Evolutionary conservation across 2,797 vertebrate species (phyloP), one percentile per base, ranked within the genome.

Genomic region (Xerus rutilus): DNA sequence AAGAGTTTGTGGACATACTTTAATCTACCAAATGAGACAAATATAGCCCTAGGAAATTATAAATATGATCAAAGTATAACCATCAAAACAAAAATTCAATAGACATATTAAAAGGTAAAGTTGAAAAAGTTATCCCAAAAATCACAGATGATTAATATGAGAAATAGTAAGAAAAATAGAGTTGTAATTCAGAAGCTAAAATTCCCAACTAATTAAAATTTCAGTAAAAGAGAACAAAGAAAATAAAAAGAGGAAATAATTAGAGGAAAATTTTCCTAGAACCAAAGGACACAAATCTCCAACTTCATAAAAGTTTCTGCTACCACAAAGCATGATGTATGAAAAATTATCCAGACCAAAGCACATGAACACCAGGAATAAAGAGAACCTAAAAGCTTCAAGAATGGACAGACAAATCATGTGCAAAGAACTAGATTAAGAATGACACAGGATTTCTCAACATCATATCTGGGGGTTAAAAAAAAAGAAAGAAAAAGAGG

Each of bases 41-140:
- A 86, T 86, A 73, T 47, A 69, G 15, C 74, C 89, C 10, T 57
- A 91, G 45, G 5, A 64, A 86, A 84, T 62, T 89, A 94, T 43
- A 91, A 83, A 74, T 86, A 65, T 73, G 83, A 81, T 72, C 62
- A 70, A 93, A 94, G 45, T 5, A 85, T 45, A 5, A 67, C 6
- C n/a, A 93, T 88, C n/a, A 93, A 91, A 95, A 86, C 62, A 94
- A 93, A 94, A 91, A 73, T 73, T 89, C 28, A 77, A 52, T 23
- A 69, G 10, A 67, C 73, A 23, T 35, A 49, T 43, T 96, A 87
- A 70, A 91, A 87, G 30, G 9, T 89, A 86, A 76, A 67, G 9
- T 83, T 82, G n/a, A 10, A 90, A 84, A 83, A 62, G 17, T 9
- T 91, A 32, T 49, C 14, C 28, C 52, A 25, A 81, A 79, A 84